A percentile compares a stretch with the other conserved stretches of the same genome.
phyloP scores from a whole-genome alignment of 2,888 invertebrate species.

The Micropterix aruncella region DNA sequence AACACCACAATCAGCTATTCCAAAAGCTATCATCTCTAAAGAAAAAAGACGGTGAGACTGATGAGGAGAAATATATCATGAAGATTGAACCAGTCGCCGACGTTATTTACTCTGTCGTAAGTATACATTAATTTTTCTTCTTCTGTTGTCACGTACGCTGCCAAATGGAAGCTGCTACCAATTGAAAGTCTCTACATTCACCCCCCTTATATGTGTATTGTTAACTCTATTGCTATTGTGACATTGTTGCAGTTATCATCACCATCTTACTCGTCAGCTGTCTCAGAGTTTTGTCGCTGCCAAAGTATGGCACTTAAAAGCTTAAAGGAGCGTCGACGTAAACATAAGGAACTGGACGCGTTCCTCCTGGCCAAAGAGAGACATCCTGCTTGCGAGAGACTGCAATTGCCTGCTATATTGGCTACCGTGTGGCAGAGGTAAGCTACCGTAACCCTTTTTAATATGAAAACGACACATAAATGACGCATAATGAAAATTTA shows the following conservation, averaged over 20 bases:
- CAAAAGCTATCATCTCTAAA: neutral
- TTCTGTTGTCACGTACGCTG: too few species aligned
- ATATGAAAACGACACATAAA: too few species aligned
- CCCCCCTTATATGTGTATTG: too few species aligned
- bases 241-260: conserved; percentile 41
- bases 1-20: neutral
- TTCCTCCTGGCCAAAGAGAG: conserved; percentile 68
- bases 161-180: too few species aligned
- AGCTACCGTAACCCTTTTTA: too few species aligned
- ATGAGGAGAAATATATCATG: neutral
- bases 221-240: neutral
- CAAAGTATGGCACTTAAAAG: conserved; percentile 78
- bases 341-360: conserved; percentile 65
- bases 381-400: conserved; percentile 64
- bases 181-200: too few species aligned
- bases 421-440: conserved; percentile 38
- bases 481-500: too few species aligned
- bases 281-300: conserved; percentile 71
- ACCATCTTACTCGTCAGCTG: conserved; percentile 54
- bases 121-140: too few species aligned
- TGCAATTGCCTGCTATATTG: conserved; percentile 69
- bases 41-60: neutral
- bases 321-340: conserved; percentile 60
- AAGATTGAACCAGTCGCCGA: neutral
- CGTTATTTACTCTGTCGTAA: neutral